These are phyloP conservation scores for Tolmerus cingulatus DNA, from an alignment of 2,888 invertebrate genomes.

Conservation along the genomic window DNA sequence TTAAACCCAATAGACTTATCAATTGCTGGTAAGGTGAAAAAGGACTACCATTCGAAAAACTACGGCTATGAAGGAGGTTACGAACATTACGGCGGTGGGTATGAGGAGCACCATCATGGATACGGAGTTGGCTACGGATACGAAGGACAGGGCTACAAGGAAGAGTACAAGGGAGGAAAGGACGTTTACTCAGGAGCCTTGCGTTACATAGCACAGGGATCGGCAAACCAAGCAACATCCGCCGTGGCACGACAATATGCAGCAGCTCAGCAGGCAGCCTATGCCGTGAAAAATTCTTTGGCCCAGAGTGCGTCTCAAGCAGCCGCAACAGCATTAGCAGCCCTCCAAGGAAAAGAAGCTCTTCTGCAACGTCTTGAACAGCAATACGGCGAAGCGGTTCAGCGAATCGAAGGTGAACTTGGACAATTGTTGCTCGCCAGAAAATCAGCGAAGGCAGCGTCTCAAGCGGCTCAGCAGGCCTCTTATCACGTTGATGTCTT, in stretches of 20 bases:
- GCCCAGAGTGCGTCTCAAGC: constrained; percentile 80
- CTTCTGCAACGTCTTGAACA: constrained; percentile 74
- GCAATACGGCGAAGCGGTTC: constrained; percentile 77
- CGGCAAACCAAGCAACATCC: constrained; percentile 78
- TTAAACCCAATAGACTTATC: background rate
- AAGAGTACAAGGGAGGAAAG: background rate
- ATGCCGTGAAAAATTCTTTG: constrained; percentile 78
- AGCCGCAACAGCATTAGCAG: constrained; percentile 73
- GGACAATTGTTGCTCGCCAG: constrained; percentile 78
- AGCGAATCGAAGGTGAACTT: constrained; percentile 73
- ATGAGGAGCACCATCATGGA: background rate
- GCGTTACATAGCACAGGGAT: constrained; percentile 75
- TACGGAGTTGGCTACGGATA: background rate
- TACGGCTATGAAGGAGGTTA: background rate
- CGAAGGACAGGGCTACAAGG: background rate
- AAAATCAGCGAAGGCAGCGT: constrained; percentile 74
- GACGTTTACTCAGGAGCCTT: constrained; percentile 68
- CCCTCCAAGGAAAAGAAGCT: constrained; percentile 72
- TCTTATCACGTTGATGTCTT: constrained; percentile 73
- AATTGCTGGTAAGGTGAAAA: constrained; percentile 4
- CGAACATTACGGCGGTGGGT: background rate
- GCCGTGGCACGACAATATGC: constrained; percentile 77
- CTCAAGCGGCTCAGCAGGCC: constrained; percentile 78
- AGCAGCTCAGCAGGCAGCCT: constrained; percentile 80
- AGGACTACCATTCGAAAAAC: background rate